phyloP scores from a whole-genome alignment of 2,797 vertebrate genomes.

The Xyrichtys novacula region DNA sequence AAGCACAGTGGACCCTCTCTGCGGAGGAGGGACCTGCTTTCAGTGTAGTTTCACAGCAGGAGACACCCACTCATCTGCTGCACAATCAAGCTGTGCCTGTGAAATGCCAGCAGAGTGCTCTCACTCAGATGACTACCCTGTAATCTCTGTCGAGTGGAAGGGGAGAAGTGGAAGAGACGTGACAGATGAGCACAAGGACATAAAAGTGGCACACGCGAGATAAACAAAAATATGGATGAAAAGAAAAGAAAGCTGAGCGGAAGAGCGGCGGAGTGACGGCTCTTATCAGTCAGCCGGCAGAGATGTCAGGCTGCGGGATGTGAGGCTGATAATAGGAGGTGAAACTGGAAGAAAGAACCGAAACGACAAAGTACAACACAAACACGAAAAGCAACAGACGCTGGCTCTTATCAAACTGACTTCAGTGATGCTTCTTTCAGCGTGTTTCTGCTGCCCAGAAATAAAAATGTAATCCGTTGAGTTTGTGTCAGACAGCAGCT shows the following conservation, averaged over 20 bases:
- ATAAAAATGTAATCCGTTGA: neutral
- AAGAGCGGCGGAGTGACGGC: conserved; percentile 15
- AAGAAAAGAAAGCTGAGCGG: conserved; percentile 4
- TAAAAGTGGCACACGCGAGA: conserved; percentile 10
- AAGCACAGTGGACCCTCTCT: conserved; percentile 7
- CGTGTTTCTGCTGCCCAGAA: neutral
- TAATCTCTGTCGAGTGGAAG: conserved; percentile 58
- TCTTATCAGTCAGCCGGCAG: conserved; percentile 48
- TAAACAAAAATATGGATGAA: conserved; percentile 24
- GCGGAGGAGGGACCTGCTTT: conserved; percentile 46
- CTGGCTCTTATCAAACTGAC: neutral
- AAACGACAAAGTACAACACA: neutral
- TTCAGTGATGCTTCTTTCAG: neutral
- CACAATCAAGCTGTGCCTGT: conserved; percentile 58
- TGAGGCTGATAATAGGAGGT: conserved; percentile 12
- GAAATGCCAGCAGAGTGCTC: conserved; percentile 44
- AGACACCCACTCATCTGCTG: conserved; percentile 69
- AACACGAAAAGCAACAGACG: neutral
- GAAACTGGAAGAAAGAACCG: conserved; percentile 11
- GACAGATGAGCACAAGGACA: conserved; percentile 30
- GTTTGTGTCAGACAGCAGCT: neutral
- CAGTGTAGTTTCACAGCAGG: conserved; percentile 57
- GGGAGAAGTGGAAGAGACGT: conserved; percentile 38
- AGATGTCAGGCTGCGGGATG: conserved; percentile 17
- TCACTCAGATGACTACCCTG: conserved; percentile 39